These are phyloP conservation scores for Perca fluviatilis DNA, from an alignment of 2,113 vertebrate genomes.

Conservation along the genomic window DNA sequence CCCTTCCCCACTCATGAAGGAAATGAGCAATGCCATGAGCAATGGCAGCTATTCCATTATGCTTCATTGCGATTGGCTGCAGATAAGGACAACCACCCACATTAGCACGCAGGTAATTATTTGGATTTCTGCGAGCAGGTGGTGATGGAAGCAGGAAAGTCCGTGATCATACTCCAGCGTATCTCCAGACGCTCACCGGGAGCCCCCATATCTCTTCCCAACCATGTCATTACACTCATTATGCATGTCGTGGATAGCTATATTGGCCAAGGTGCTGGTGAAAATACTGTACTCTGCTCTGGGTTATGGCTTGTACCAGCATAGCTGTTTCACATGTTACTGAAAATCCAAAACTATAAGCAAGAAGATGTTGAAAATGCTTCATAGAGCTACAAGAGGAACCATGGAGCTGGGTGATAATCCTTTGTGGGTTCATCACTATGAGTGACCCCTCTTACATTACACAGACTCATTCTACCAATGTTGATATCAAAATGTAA, in stretches of 20 bases:
- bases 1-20: constrained; percentile 15
- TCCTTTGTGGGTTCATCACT: too few species aligned
- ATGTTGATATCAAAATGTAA: background rate
- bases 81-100: constrained; percentile 75
- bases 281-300: constrained; percentile 46
- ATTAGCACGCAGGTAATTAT: constrained; percentile 75
- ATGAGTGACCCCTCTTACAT: too few species aligned
- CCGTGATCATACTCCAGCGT: constrained; percentile 73
- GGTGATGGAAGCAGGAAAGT: constrained; percentile 74
- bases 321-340: background rate
- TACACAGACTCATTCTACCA: background rate
- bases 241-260: background rate
- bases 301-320: constrained; percentile 46
- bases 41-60: constrained; percentile 37
- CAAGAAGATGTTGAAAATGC: too few species aligned
- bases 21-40: constrained; percentile 53
- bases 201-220: constrained; percentile 71
- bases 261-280: constrained; percentile 9
- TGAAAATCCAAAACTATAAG: too few species aligned
- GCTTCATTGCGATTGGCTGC: constrained; percentile 48
- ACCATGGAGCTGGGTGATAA: too few species aligned
- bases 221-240: constrained; percentile 35
- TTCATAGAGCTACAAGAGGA: too few species aligned
- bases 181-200: constrained; percentile 57
- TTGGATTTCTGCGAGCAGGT: constrained; percentile 81